phyloP scores from a whole-genome alignment of 2,113 vertebrate species.

The Microcebus lehilahytsara region DNA sequence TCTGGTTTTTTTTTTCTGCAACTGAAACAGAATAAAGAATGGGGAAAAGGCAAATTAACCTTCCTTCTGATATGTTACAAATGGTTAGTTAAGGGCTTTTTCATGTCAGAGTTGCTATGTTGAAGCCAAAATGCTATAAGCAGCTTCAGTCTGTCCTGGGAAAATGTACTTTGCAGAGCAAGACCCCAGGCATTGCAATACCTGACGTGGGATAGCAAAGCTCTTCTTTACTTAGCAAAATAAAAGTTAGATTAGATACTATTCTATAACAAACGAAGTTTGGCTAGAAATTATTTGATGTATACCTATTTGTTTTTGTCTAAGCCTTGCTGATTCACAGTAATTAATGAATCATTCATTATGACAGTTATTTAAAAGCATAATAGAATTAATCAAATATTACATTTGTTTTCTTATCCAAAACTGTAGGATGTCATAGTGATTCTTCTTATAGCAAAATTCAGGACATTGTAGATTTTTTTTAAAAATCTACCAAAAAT shows the following conservation, averaged over 20 bases:
- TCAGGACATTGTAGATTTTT: not conserved
- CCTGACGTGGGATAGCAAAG: not conserved
- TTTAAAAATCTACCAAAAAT: not conserved
- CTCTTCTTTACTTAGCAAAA: not conserved
- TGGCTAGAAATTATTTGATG: not conserved
- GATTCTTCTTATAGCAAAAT: constrained; percentile 10
- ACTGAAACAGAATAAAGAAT: not conserved
- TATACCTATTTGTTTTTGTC: not conserved
- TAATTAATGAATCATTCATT: not conserved
- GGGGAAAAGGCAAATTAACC: not conserved
- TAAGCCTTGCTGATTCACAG: not conserved
- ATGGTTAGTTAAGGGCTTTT: not conserved
- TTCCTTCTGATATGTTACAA: not conserved
- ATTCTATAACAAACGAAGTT: not conserved
- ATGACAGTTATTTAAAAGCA: not conserved
- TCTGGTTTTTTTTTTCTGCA: not conserved
- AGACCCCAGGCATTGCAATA: not conserved
- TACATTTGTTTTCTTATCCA: not conserved
- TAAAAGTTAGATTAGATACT: not conserved
- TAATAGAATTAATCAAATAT: not conserved
- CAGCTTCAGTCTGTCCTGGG: not conserved
- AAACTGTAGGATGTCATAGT: not conserved
- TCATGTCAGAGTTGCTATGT: not conserved
- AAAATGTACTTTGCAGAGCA: not conserved
- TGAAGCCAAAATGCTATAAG: not conserved